phyloP scores from a whole-genome alignment of 1,140 invertebrate genomes.

The Cherax quadricarinatus region DNA sequence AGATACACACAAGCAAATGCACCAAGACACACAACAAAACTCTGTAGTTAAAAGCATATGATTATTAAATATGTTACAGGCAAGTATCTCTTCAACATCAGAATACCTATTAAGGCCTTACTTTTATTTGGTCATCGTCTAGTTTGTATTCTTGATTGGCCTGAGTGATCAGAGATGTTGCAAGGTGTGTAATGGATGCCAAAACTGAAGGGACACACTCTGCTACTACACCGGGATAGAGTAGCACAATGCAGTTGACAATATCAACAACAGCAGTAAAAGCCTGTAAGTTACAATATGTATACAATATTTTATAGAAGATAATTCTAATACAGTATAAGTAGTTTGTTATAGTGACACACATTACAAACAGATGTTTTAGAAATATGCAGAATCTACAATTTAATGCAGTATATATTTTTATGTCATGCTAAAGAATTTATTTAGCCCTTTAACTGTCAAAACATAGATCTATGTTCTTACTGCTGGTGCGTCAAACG shows the following conservation, averaged over 20 bases:
- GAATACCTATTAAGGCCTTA: neutral
- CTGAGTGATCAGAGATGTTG: constrained; percentile 33
- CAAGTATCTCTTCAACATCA: too few relatives aligned
- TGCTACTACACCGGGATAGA: neutral
- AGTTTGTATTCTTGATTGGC: constrained; percentile 39
- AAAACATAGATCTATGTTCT: too few relatives aligned
- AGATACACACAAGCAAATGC: too few relatives aligned
- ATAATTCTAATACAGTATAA: neutral
- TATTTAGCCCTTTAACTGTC: too few relatives aligned
- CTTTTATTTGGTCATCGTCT: constrained; percentile 23
- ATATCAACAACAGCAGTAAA: constrained; percentile 15
- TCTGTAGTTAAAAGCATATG: too few relatives aligned
- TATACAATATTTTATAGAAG: neutral
- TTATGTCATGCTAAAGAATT: too few relatives aligned
- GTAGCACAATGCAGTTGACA: constrained; percentile 31
- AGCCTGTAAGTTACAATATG: neutral
- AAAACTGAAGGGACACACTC: constrained; percentile 18
- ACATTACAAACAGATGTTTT: too few relatives aligned
- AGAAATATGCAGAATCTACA: neutral
- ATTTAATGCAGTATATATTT: too few relatives aligned
- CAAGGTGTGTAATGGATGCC: constrained; percentile 39
- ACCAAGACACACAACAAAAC: too few relatives aligned
- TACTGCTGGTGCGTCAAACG: too few relatives aligned
- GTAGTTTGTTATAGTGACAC: neutral
- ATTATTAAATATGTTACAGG: too few relatives aligned